These are phyloP conservation scores for Echinops telfairi DNA, from an alignment of 2,113 vertebrate genomes.

Conservation along the genomic window DNA sequence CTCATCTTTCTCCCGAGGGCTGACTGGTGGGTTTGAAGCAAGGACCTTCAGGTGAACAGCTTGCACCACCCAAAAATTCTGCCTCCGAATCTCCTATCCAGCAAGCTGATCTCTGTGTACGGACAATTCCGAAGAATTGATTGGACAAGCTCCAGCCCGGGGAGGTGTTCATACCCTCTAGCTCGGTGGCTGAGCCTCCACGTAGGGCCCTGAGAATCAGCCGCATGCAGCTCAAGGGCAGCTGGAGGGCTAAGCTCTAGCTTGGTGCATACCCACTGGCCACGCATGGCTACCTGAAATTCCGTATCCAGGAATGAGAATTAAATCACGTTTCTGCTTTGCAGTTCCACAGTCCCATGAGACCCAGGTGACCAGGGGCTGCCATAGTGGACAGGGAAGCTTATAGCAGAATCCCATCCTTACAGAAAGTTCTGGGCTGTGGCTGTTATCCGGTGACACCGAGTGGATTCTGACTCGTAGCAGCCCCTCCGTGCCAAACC, in stretches of 20 bases:
- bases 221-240: background rate
- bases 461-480: too few species aligned
- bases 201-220: accelerated
- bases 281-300: background rate
- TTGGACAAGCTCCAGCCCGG: too few species aligned
- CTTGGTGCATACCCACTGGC: accelerated
- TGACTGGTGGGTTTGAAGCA: background rate
- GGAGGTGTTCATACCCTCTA: accelerated
- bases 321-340: accelerated
- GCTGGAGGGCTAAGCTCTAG: background rate
- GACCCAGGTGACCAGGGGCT: accelerated
- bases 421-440: too few species aligned
- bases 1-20: background rate
- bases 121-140: background rate
- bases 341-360: too few species aligned
- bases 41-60: background rate
- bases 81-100: background rate
- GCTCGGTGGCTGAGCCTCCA: background rate
- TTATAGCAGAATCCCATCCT: too few species aligned
- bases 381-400: too few species aligned
- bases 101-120: accelerated
- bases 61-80: background rate
- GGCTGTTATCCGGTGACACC: too few species aligned
- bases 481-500: too few species aligned
- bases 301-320: background rate